Base-by-base conservation (phyloP, 2,113 vertebrate genomes). In the Carettochelys insculpta region DNA sequence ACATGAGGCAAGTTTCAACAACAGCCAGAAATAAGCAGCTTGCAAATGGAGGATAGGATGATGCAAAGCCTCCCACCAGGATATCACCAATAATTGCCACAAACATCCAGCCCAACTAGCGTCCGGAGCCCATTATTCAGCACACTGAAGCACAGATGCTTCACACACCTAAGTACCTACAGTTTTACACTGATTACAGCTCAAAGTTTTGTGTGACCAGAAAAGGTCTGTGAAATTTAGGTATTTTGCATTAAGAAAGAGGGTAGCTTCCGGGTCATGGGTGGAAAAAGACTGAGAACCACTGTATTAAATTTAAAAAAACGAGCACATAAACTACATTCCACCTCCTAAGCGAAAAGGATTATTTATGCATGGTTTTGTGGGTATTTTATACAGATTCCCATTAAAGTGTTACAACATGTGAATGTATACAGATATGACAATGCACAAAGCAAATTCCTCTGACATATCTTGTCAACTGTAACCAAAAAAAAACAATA, bases 351-450 rank as follows among this genome's bases (percentile, higher is more conserved):
- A 17, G n/a, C 77, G 38, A 7, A 9, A 50, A 61, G 11, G 84
- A 85, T 34, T 73, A 7, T 24, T 71, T 0, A 0, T 1, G 45
- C 24, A 83, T 68, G 75, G 13, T 31, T 87, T 71, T 50, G 0
- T 12, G 22, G 4, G 5, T 76, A 77, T 77, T 73, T 90, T 83
- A 61, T 38, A 85, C 38, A 73, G 31, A 38, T 52, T 89, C 48
- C 34, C 22, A 79, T 20, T 68, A 9, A 38, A 38, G 61, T 20
- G 41, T 41, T 53, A 45, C 51, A 73, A 14, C 41, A 27, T 47
- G 6, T 71, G 52, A 71, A 20, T 41, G 82, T 50, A 7, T 76
- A 31, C 1, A 80, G 22, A 76, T 22, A 79, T 12, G 43, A 31
- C 75, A 83, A 50, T 17, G 43, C 83, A 86, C 68, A 29, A 50